Base-by-base conservation (phyloP, 2,797 vertebrate genomes). In the Sebastes alutus region DNA sequence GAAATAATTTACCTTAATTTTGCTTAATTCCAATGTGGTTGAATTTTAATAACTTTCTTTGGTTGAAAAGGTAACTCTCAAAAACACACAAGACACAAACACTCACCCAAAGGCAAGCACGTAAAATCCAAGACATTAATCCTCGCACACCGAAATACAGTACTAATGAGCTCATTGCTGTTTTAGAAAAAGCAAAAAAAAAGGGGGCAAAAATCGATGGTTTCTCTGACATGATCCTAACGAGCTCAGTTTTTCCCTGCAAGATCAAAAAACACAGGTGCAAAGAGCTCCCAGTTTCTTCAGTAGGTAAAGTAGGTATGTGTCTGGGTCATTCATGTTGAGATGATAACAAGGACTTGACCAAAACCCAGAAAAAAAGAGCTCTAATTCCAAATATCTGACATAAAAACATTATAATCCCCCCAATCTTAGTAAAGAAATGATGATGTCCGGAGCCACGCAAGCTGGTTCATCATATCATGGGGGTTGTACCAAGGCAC, bases 401-500 rank as follows among this genome's bases (percentile, higher is more conserved):
- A 61, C 65, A 70, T 18, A 27, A 62, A 60, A 73, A 69, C 33
- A 42, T 49, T 29, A 60, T 35, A 54, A 65, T 12, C 38, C 69
- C 11, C 4, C 22, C 2, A 54, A 56, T 63, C 18, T 38, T 58
- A 25, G 22, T 7, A 55, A 72, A 55, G 2, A 80, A 49, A 56
- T 59, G 3, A 60, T 58, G 5, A 70, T 6, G 46, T 55, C 63
- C 74, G 7, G 22, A 63, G 68, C 72, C 69, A 61, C 72, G 69
- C 6, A 5, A 73, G 80, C 64, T 69, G 74, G 66, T 81, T 86
- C 30, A 55, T 69, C 60, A 76, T 72, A 80, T 81, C 20, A 77
- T 70, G 59, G 71, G 75, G 75, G 78, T 54, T 69, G 64, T 83
- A 88, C 85, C 88, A 94, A 94, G 94, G 93, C 94, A 94, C 93